These are phyloP conservation scores for Elysia chlorotica DNA, from an alignment of 1,140 invertebrate species.

Conservation along the genomic window DNA sequence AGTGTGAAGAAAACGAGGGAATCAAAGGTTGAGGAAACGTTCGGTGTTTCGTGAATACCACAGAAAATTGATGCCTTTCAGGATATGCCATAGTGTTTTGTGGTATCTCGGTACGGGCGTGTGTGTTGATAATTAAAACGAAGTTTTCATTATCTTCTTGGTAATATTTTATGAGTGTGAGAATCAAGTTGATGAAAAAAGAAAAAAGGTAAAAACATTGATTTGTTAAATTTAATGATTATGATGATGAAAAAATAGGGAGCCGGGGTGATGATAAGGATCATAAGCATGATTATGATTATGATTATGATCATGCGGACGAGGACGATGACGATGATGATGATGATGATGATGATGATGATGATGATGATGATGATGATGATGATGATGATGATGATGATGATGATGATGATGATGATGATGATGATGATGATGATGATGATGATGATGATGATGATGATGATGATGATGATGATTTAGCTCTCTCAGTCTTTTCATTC, in stretches of 20 bases:
- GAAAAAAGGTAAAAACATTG: too few relatives aligned
- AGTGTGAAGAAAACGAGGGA: too few relatives aligned
- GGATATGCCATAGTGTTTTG: too few relatives aligned
- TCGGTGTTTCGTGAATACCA: too few relatives aligned
- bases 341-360: constrained; percentile 19
- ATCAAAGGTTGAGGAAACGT: too few relatives aligned
- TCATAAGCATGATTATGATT: too few relatives aligned
- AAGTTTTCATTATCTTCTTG: not conserved
- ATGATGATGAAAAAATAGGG: too few relatives aligned
- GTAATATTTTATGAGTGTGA: not conserved
- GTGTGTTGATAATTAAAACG: too few relatives aligned
- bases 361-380: not conserved
- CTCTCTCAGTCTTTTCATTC: too few relatives aligned
- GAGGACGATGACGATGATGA: constrained; percentile 4
- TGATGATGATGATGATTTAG: not conserved
- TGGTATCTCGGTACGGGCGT: too few relatives aligned
- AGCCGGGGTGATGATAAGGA: too few relatives aligned
- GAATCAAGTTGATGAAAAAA: not conserved
- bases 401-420: not conserved
- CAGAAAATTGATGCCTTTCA: too few relatives aligned
- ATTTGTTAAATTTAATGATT: not conserved
- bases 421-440: not conserved
- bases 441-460: not conserved
- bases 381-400: not conserved
- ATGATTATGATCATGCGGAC: not conserved